Conservation (phyloP, 2,797 vertebrate genomes). For the Acipenser ruthenus region DNA sequence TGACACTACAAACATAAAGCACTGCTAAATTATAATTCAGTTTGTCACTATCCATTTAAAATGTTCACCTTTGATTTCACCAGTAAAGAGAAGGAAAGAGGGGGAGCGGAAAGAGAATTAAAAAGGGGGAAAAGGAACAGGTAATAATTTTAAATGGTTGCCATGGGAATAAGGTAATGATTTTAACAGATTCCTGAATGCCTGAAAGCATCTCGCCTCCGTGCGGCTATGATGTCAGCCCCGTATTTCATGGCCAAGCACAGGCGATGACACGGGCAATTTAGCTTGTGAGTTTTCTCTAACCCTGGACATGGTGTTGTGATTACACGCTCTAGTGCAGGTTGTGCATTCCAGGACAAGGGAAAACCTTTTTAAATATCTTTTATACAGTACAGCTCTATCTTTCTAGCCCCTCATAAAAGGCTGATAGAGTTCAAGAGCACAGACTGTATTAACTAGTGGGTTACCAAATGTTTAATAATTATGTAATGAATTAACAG, state of each 20-base stretch:
- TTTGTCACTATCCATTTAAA: not conserved
- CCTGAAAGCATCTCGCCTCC: constrained; percentile 43
- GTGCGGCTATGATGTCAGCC: constrained; percentile 59
- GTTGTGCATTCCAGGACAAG: constrained; percentile 58
- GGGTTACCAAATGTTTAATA: constrained; percentile 21
- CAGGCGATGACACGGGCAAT: constrained; percentile 82
- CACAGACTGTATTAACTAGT: constrained; percentile 19
- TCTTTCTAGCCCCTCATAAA: constrained; percentile 47
- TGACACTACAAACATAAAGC: not conserved
- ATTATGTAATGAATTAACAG: not conserved
- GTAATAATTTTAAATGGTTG: constrained; percentile 73
- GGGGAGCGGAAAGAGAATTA: constrained; percentile 60
- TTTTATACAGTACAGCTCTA: constrained; percentile 51
- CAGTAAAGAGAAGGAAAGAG: constrained; percentile 15
- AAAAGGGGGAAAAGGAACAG: constrained; percentile 57
- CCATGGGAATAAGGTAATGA: constrained; percentile 65
- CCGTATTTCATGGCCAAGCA: constrained; percentile 72
- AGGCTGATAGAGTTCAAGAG: constrained; percentile 32
- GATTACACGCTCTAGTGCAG: constrained; percentile 72
- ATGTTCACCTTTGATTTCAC: too few species aligned
- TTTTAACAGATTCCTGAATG: constrained; percentile 69
- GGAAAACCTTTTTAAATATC: constrained; percentile 54
- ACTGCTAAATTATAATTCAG: not conserved
- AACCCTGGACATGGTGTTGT: constrained; percentile 74
- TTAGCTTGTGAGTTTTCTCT: constrained; percentile 80